Base-by-base conservation (phyloP, 2,113 vertebrate genomes). In the Myiopsitta monachus region DNA sequence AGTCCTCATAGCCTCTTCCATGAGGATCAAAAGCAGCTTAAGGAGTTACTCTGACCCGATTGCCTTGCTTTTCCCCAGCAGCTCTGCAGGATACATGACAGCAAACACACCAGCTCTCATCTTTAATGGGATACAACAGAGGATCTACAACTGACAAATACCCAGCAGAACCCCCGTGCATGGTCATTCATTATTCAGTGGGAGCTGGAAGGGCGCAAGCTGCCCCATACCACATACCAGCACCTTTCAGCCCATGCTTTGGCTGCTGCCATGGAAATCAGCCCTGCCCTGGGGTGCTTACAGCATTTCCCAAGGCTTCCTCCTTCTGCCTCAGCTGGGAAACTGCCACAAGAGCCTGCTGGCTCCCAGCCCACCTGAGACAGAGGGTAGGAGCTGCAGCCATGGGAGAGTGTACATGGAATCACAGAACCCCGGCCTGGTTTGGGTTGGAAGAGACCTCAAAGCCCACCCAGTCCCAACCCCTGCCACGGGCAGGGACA, bases 171-270 rank as follows among this genome's bases (percentile, higher is more conserved):
- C 2, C 11, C 15, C 57, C 2, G 1, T 5, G 5, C 12, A 1
- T 2, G 9, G 31, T 4, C 43, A 15, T n/a, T 72, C 14, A 2
- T 72, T 39, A 28, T 10, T 61, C n/a, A 8, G 0, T 0, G 7
- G 18, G 54, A 77, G 63, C 55, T 21, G 13, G 18, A 38, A 11
- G 11, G 17, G 9, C 9, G 16, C 59, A 51, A 33, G 27, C 61
- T n/a, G 62, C 57, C 61, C 87, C 9, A 0, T 18, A 16, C 1
- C 15, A 26, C 26, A 27, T 0, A 3, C 24, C 3, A 0, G 26
- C 7, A 2, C 26, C 51, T 47, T 66, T 47, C n/a, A 52, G 13
- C 38, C 76, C n/a, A 0, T 21, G 23, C 28, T 61, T 67, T 41
- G 36, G 68, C 72, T 6, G 6, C 52, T 22, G 43, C 47, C 36